Evolutionary conservation across 2,797 vertebrate genomes (phyloP).

Genomic region (Sebastes steindachneri): DNA sequence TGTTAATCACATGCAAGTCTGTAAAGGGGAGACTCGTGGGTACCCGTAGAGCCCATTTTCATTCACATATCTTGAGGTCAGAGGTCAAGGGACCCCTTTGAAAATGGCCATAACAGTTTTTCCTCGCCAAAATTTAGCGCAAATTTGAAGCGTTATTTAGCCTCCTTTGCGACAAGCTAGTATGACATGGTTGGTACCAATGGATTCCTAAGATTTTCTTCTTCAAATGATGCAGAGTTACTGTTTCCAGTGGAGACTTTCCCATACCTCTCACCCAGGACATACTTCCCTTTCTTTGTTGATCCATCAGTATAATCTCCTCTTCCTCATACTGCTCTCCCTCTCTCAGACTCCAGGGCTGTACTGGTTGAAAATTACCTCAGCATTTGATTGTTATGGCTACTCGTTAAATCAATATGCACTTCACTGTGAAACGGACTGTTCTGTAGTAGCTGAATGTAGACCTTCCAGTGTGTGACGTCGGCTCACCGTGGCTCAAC

Average conservation of each 20-base stretch:
- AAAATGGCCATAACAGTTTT: too few relatives aligned
- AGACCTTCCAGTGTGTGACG: neutral
- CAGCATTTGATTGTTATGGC: neutral
- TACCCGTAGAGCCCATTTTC: too few relatives aligned
- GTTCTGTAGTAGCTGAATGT: neutral
- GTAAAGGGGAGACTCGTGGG: too few relatives aligned
- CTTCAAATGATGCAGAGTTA: neutral
- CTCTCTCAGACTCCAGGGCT: neutral
- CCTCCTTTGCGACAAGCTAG: too few relatives aligned
- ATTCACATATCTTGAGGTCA: too few relatives aligned
- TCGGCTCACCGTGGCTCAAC: neutral
- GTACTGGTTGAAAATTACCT: neutral
- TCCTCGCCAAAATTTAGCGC: too few relatives aligned
- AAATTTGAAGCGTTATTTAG: too few relatives aligned
- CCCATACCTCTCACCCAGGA: neutral
- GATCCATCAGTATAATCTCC: neutral
- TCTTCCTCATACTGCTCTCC: neutral
- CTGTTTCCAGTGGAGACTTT: neutral
- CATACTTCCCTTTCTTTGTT: neutral
- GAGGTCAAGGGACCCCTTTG: too few relatives aligned
- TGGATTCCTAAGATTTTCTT: too few relatives aligned
- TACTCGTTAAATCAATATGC: neutral
- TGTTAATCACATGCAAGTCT: too few relatives aligned
- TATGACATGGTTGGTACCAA: too few relatives aligned
- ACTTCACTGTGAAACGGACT: neutral